These are phyloP conservation scores for Acheta domesticus DNA, from an alignment of 2,888 invertebrate species.

Conservation along the genomic window DNA sequence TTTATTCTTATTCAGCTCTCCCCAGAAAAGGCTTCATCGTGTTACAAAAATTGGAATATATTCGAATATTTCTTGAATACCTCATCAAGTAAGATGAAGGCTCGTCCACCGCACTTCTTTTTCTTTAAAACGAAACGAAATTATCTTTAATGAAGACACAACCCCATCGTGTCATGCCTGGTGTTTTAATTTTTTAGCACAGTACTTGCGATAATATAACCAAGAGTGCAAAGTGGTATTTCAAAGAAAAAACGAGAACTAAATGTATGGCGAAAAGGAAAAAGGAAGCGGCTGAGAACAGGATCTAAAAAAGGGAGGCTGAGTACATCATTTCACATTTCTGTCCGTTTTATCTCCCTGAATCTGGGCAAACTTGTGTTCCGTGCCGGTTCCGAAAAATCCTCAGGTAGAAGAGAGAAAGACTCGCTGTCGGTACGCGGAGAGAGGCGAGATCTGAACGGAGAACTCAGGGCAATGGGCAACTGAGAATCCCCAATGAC, in stretches of 20 bases:
- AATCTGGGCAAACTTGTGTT: too few species aligned
- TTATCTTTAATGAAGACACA: neutral
- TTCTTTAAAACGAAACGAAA: neutral
- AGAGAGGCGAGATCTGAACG: too few species aligned
- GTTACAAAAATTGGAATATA: neutral
- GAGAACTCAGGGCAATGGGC: too few species aligned
- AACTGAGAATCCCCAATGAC: too few species aligned
- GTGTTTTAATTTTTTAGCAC: neutral
- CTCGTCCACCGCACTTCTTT: neutral
- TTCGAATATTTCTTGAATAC: slow-evolving; percentile 2
- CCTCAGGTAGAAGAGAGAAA: too few species aligned
- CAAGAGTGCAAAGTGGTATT: neutral
- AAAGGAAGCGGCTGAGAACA: too few species aligned
- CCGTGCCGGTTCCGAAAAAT: too few species aligned
- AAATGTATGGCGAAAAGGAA: too few species aligned
- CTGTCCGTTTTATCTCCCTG: too few species aligned
- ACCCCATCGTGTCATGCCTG: slow-evolving; percentile 1
- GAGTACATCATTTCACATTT: too few species aligned
- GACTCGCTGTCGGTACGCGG: too few species aligned
- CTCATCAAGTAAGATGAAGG: neutral
- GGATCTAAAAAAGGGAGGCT: too few species aligned
- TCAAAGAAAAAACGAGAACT: neutral
- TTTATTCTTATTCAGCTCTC: neutral
- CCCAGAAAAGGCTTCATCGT: neutral
- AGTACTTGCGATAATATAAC: neutral